Evolutionary conservation across 2,797 vertebrate species (phyloP), one percentile per base, ranked within the genome.

Genomic region (Zalophus californianus): DNA sequence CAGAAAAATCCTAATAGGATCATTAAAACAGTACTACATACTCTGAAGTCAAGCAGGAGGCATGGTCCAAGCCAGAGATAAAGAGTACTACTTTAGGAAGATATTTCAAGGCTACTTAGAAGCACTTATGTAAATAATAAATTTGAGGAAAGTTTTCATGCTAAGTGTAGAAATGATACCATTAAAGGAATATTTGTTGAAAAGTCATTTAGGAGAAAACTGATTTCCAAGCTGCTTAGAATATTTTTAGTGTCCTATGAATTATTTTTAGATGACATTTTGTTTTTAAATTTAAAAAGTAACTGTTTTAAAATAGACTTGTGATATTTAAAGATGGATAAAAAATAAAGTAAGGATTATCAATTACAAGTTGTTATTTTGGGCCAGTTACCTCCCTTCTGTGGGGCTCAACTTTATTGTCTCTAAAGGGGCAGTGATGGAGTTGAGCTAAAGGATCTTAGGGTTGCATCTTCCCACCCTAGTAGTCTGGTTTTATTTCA

Each of bases 261-360:
- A 70, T 97, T 96, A 97, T 91, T 98, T 96, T 97, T 94, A 93
- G 79, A 35, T 94, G 13, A 25, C n/a, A 83, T 95, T 97, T 97
- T 96, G 32, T 77, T 96, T 96, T 95, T 93, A 91, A 91, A 85
- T 73, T 50, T 97, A 75, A 94, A 95, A 95, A 75, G 6, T 73
- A 70, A 77, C 38, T 93, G 29, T 58, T 97, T 94, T 77, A 92
- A 97, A 97, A 98, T 93, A 96, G 56, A 97, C 58, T 62, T 85
- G 66, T 90, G 93, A 87, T 93, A 95, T 94, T 94, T 85, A 75
- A 83, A 60, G 35, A 92, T 80, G 62, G 25, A 41, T 77, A 52
- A 91, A 93, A 92, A 88, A 60, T 23, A 89, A 9, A 68, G 66
- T 82, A 86, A 90, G 15, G 18, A 56, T 88, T 78, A 41, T 62